Base-by-base conservation (phyloP, 2,113 vertebrate genomes). In the Loxodonta africana region DNA sequence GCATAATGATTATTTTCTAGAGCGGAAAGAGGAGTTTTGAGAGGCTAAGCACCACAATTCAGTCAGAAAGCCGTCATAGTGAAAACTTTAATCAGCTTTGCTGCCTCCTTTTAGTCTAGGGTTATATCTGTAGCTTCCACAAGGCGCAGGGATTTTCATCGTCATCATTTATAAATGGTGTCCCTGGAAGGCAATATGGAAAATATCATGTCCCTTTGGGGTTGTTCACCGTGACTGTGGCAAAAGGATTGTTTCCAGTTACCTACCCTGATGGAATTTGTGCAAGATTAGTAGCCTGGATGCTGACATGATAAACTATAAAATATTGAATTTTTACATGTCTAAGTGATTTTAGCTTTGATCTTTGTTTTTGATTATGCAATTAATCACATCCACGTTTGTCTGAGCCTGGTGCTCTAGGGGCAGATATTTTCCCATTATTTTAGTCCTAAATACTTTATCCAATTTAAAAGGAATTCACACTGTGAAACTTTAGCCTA, bases 221-320 rank as follows among this genome's bases (percentile, higher is more conserved):
- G 73, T 69, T 95, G 60, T 44, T 96, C 69, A 73, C 88, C 88
- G 91, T 84, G 65, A 95, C 89, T 87, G 60, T 87, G 81, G 89
- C 80, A 21, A 88, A 96, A 93, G 80, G 71, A 91, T 95, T 95
- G 65, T 97, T 78, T 97, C 94, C 83, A 93, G 74, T 91, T 94
- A 62, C 21, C 86, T 28, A n/a, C 73, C 41, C 20, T 17, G 15
- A 94, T 88, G 57, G 60, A 86, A 93, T 90, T 93, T 62, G 21
- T 62, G 46, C 69, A 83, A 91, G 87, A 26, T 60, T 65, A 95
- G 46, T 0, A 73, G 93, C 57, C 37, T 33, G 25, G 17, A 25
- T 41, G 28, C 92, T 94, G 89, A 94, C 94, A 51, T 90, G 78
- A 93, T 81, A 18, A 96, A 95, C 62, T 95, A 46, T 7, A 69